phyloP scores from a whole-genome alignment of 2,888 invertebrate species.

The Agrotis ipsilon region DNA sequence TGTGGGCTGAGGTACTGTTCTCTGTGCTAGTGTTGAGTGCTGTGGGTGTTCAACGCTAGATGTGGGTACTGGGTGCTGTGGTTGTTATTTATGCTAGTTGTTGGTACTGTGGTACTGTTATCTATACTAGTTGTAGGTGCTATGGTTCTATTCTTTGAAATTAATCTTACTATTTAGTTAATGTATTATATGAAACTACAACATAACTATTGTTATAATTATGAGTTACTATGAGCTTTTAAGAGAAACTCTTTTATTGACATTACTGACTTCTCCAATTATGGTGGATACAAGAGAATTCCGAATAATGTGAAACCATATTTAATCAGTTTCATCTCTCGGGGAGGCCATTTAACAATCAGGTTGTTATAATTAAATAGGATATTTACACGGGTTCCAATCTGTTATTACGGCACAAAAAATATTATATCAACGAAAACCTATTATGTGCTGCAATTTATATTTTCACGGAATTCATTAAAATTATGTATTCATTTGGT shows the following conservation, averaged over 20 bases:
- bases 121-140: constrained; percentile 13
- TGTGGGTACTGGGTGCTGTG: too few relatives aligned
- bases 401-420: not conserved
- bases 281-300: not conserved
- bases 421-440: not conserved
- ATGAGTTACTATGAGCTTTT: not conserved
- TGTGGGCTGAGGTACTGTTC: too few relatives aligned
- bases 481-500: too few relatives aligned
- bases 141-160: not conserved
- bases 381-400: not conserved
- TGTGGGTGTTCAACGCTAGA: not conserved
- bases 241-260: not conserved
- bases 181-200: too few relatives aligned
- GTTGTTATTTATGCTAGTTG: not conserved
- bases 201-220: too few relatives aligned
- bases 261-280: not conserved
- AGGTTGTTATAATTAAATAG: not conserved
- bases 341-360: not conserved
- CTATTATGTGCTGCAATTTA: too few relatives aligned
- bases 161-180: too few relatives aligned
- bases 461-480: too few relatives aligned
- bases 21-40: too few relatives aligned
- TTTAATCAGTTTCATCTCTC: not conserved
- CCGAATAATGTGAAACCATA: not conserved
- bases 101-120: too few relatives aligned